Evolutionary conservation across 2,113 vertebrate genomes (phyloP).

Genomic region (Anhinga rufa): DNA sequence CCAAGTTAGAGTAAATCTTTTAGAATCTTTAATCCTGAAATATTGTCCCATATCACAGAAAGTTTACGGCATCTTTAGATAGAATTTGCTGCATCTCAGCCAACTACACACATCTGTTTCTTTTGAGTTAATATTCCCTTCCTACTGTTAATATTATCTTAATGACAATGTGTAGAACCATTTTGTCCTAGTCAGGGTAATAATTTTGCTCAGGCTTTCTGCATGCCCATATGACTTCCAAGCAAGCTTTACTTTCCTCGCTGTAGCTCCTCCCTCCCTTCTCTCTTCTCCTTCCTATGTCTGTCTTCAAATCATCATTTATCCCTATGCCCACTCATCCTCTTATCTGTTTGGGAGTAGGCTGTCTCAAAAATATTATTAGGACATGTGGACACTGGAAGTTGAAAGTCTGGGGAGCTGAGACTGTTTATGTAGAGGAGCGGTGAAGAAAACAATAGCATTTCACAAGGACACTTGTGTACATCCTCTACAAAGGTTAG

Average conservation of each 20-base stretch:
- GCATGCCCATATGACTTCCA: neutral
- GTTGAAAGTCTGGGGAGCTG: neutral
- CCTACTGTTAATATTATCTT: neutral
- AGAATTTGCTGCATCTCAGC: neutral
- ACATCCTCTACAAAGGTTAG: neutral
- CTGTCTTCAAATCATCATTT: neutral
- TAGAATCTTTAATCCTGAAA: neutral
- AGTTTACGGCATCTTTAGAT: neutral
- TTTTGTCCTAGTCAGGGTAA: neutral
- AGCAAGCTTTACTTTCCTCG: neutral
- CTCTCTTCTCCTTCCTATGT: neutral
- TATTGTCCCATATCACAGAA: neutral
- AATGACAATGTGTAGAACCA: neutral
- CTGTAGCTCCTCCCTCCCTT: neutral
- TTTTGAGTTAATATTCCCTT: neutral
- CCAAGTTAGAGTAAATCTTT: neutral
- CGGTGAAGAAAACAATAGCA: neutral
- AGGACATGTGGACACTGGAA: neutral
- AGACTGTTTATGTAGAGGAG: neutral
- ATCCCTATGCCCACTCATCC: neutral
- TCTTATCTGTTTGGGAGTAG: neutral
- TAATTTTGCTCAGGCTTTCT: neutral
- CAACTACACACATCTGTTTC: neutral
- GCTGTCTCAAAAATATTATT: neutral
- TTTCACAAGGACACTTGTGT: neutral